Evolutionary conservation across 2,113 vertebrate genomes (phyloP).

Genomic region (Tylochromis polylepis): DNA sequence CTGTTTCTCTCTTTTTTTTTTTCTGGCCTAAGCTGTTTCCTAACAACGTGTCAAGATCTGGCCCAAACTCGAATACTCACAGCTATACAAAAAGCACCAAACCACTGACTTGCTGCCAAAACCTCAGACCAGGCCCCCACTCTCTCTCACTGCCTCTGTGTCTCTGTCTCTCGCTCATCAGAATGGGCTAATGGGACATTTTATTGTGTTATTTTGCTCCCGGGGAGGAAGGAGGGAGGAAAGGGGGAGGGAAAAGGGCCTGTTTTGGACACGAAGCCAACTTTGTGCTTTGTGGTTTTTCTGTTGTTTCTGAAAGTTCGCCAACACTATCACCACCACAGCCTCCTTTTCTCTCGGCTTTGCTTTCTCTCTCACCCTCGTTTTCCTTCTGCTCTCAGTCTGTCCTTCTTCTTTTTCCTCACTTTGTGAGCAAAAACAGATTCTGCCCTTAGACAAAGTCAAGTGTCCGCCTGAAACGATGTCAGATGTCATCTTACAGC

Average conservation of each 20-base stretch:
- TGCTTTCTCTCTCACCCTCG: background rate
- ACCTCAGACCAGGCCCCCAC: background rate
- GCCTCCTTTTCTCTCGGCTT: background rate
- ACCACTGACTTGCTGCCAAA: background rate
- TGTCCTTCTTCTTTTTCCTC: background rate
- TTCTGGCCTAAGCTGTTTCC: background rate
- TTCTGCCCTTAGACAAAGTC: background rate
- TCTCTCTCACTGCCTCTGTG: background rate
- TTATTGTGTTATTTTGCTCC: background rate
- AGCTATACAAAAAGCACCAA: background rate
- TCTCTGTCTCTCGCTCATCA: background rate
- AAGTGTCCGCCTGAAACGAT: background rate
- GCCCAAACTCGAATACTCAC: background rate
- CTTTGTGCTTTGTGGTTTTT: slow-evolving; percentile 1
- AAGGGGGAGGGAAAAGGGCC: background rate
- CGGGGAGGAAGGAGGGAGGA: background rate
- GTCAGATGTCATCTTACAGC: background rate
- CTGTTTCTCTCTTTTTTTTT: background rate
- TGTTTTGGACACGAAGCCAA: background rate
- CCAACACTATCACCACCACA: background rate
- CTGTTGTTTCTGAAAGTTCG: background rate
- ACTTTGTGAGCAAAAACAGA: background rate
- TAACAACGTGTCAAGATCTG: background rate
- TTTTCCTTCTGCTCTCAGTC: background rate
- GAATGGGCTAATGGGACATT: background rate